Evolutionary conservation across 2,113 vertebrate genomes (phyloP).

Genomic region (Sturnus vulgaris): DNA sequence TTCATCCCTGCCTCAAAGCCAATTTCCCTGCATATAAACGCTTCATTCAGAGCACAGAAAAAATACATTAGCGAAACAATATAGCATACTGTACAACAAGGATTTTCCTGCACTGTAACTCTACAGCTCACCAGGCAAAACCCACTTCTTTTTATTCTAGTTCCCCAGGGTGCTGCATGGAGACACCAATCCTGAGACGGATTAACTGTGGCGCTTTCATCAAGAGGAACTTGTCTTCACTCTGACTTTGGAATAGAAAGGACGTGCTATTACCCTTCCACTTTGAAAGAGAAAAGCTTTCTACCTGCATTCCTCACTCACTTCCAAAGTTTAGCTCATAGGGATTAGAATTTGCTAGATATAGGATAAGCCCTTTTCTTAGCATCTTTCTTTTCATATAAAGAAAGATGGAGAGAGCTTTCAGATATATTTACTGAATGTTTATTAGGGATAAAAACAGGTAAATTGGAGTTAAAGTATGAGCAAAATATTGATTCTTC

Average conservation of each 20-base stretch:
- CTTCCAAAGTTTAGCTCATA: conserved; percentile 21
- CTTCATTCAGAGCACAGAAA: conserved; percentile 48
- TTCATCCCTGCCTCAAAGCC: conserved; percentile 48
- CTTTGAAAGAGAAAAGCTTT: conserved; percentile 40
- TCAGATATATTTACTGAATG: neutral
- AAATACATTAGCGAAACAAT: conserved; percentile 53
- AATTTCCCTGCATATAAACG: conserved; percentile 40
- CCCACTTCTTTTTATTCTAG: conserved; percentile 37
- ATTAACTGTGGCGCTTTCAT: conserved; percentile 60
- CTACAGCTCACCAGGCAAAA: conserved; percentile 48
- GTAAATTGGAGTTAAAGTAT: neutral
- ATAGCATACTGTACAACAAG: conserved; percentile 61
- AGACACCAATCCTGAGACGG: conserved; percentile 54
- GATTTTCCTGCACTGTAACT: conserved; percentile 59
- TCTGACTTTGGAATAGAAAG: conserved; percentile 51
- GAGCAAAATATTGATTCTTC: neutral
- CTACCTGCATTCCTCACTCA: neutral
- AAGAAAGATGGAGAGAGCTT: neutral
- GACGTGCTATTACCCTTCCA: neutral
- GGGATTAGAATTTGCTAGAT: conserved; percentile 42
- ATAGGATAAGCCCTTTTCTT: neutral
- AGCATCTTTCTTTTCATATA: neutral
- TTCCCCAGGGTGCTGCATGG: conserved; percentile 49
- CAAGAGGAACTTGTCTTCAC: conserved; percentile 46
- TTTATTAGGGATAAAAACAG: neutral